Evolutionary conservation across 2,797 vertebrate species (phyloP).

Genomic region (Buphagus erythrorhynchus): DNA sequence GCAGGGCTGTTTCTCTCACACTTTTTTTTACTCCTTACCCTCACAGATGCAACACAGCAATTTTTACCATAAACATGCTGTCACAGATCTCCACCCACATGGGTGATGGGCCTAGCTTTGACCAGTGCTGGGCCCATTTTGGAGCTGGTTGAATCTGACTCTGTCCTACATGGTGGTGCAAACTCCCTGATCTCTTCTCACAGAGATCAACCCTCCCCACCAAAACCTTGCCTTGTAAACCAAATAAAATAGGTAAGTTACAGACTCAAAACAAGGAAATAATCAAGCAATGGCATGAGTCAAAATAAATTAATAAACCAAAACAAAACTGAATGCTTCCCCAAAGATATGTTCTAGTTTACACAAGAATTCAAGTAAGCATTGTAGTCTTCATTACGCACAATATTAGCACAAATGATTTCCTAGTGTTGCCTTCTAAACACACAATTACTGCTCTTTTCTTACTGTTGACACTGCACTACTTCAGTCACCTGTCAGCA

Average conservation of each 20-base stretch:
- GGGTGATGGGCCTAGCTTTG: neutral
- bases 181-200: neutral
- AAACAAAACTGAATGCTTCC: neutral
- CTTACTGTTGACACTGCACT: neutral
- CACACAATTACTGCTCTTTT: neutral
- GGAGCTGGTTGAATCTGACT: neutral
- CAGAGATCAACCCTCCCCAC: neutral
- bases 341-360: neutral
- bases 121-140: neutral
- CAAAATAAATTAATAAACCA: neutral
- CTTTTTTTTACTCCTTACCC: neutral
- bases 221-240: neutral
- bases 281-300: neutral
- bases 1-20: neutral
- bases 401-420: neutral
- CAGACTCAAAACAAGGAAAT: neutral
- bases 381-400: neutral
- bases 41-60: neutral
- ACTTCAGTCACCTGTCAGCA: neutral
- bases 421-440: neutral
- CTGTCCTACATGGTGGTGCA: neutral
- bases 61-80: neutral
- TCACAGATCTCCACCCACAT: neutral
- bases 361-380: neutral
- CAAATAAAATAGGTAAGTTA: neutral